Percentiles rank a stretch among this genome's conserved stretches.
Conservation (phyloP, 2,888 invertebrate genomes). For the Andrena praecox region DNA sequence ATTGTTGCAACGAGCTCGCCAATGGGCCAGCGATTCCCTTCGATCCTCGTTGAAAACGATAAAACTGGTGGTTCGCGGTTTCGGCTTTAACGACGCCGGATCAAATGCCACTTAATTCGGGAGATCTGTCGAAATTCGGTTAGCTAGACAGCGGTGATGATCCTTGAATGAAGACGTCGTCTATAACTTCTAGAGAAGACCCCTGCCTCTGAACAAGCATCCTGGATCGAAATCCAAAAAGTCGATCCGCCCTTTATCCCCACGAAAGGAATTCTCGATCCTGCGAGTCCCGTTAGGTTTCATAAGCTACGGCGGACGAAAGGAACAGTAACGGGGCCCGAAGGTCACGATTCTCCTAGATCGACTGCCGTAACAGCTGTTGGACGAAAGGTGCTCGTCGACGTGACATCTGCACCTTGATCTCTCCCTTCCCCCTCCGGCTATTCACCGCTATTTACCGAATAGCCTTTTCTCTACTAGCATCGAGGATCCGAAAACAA, state of each 20-base stretch:
- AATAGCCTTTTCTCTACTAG: slow-evolving; percentile 49
- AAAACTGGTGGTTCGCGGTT: background rate
- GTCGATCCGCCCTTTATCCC: background rate
- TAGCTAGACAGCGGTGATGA: no score
- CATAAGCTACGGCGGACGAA: slow-evolving; percentile 1
- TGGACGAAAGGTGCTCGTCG: slow-evolving; percentile 70
- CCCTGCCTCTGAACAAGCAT: background rate
- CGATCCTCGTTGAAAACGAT: background rate
- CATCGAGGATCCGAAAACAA: slow-evolving; percentile 43
- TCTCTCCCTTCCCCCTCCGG: slow-evolving; percentile 19
- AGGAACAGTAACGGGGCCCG: background rate
- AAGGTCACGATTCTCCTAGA: slow-evolving; percentile 42
- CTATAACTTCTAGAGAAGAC: background rate
- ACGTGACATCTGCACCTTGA: slow-evolving; percentile 73
- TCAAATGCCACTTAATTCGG: no score
- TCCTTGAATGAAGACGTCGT: no score
- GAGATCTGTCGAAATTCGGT: no score
- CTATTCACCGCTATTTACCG: slow-evolving; percentile 60
- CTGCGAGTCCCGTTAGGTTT: slow-evolving; percentile 8
- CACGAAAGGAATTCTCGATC: background rate
- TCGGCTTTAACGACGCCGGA: background rate
- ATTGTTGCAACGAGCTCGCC: slow-evolving; percentile 1
- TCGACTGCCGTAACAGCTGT: slow-evolving; percentile 67
- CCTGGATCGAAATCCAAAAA: background rate
- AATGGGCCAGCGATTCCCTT: background rate